Percentiles rank a stretch among this genome's conserved stretches.
Conservation (phyloP, 1,140 invertebrate genomes). For the Heliconius melpomene region DNA sequence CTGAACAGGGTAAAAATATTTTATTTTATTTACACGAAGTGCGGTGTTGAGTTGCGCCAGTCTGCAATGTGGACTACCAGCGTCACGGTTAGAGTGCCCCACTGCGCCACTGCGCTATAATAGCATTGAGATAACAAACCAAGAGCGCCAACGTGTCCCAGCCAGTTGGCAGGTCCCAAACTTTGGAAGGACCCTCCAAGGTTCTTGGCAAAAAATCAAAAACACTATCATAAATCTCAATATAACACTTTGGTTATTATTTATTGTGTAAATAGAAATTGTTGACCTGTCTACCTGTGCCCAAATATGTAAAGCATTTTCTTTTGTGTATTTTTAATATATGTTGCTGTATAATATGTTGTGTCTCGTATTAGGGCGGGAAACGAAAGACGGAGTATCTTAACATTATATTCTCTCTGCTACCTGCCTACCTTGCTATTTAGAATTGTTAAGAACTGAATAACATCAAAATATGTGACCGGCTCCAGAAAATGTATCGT, state of each 20-base stretch:
- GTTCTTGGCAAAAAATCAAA: conserved; percentile 27
- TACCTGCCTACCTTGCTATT: too few species aligned
- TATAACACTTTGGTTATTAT: neutral
- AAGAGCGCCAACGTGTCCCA: conserved; percentile 3
- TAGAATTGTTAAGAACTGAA: neutral
- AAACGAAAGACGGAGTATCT: too few species aligned
- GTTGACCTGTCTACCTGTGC: neutral
- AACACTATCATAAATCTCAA: neutral
- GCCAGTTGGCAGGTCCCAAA: conserved; percentile 9
- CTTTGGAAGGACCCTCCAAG: conserved; percentile 11
- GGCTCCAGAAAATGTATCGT: neutral
- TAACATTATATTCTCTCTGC: too few species aligned
- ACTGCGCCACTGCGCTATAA: too few species aligned
- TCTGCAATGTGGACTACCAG: too few species aligned
- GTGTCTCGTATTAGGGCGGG: too few species aligned
- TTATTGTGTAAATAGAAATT: neutral
- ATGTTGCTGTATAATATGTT: too few species aligned
- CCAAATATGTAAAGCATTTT: neutral
- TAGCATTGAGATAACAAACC: conserved; percentile 11
- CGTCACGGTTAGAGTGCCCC: too few species aligned
- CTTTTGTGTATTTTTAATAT: neutral
- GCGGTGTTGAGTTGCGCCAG: too few species aligned
- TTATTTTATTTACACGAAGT: neutral
- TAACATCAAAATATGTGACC: neutral
- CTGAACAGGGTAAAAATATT: neutral